Evolutionary conservation across 2,113 vertebrate genomes (phyloP), one percentile per base, ranked within the genome.

Genomic region (Glareola pratincola): DNA sequence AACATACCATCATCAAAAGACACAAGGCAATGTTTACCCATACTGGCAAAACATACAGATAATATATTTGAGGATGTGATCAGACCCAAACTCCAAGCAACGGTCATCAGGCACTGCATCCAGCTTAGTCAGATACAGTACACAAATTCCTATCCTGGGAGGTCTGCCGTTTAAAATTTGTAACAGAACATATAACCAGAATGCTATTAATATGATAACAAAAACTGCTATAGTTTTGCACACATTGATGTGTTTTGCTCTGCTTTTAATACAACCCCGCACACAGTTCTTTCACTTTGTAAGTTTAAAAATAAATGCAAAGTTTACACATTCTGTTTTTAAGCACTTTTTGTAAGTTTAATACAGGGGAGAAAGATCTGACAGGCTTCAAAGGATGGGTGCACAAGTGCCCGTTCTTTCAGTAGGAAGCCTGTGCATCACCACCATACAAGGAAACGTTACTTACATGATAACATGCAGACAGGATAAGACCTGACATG

Each of bases 321-420:
- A n/a, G 6, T 14, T 12, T 66, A 56, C 10, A 3, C 24, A 20
- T 34, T 30, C 6, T 34, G 18, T 34, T 83, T 62, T 57, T 67
- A 12, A 64, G 51, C 9, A n/a, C 19, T 48, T 54, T 47, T 45
- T 3, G 1, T 20, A 63, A 41, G 60, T 63, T 63, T 84, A 62
- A 47, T 4, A 82, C 8, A 47, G 5, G 21, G 15, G 6, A 27
- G 34, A 69, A n/a, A 78, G 17, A 82, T 30, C 26, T 43, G n/a
- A 50, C 32, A 71, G 39, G 51, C 54, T 74, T 17, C 64, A 74
- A 8, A 51, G 9, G 9, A 76, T 2, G 4, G 0, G 0, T 17
- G 63, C 32, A 41, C 4, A 2, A 81, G 50, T 3, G 5, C 19
- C 21, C 21, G n/a, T 47, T 88, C 62, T 32, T 60, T 34, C 64